Base-by-base conservation (phyloP, 2,888 invertebrate genomes). In the Habroteleia sp. region DNA sequence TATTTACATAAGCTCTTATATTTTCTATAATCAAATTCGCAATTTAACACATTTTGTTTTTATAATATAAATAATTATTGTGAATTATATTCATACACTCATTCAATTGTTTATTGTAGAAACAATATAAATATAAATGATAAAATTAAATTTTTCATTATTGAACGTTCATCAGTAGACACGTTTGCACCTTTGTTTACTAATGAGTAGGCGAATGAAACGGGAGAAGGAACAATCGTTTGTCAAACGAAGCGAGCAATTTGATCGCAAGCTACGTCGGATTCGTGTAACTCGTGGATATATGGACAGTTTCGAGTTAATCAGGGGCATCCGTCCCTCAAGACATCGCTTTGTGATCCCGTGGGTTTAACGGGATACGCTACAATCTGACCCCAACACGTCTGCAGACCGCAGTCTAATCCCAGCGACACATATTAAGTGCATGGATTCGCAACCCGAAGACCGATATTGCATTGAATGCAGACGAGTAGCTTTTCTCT, bases 311-410 rank as follows among this genome's bases (percentile, higher is more conserved):
- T 75, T 76, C 76, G 74, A 78, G 77, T 80, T 80, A 79, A 79
- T 80, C 78, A 85, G 82, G 82, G 82, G 81, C 85, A 83, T 85
- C 83, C 81, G 83, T 82, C 83, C 81, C 82, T 79, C 80, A 85
- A 85, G 86, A 86, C 85, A 83, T 83, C 78, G 84, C 82, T 81
- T 81, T 83, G 84, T 81, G 85, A 86, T 85, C 84, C 82, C 79
- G 39, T 20, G 77, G 82, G 82, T 82, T 85, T 85, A 84, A 78
- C 80, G 75, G 79, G 78, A 80, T 78, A 79, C 75, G 77, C 73
- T 80, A 80, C 82, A 81, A 83, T 82, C 81, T 79, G 81, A 83
- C 81, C 81, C 80, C 79, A 79, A 83, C 80, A 82, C 77, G 81
- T 77, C 77, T 78, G 73, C 79, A 63, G 77, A 71, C 80, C 77